A percentile compares a stretch with the other conserved stretches of the same genome.
These are phyloP conservation scores for Kryptopterus vitreolus DNA, from an alignment of 2,797 vertebrate genomes.

Conservation along the genomic window DNA sequence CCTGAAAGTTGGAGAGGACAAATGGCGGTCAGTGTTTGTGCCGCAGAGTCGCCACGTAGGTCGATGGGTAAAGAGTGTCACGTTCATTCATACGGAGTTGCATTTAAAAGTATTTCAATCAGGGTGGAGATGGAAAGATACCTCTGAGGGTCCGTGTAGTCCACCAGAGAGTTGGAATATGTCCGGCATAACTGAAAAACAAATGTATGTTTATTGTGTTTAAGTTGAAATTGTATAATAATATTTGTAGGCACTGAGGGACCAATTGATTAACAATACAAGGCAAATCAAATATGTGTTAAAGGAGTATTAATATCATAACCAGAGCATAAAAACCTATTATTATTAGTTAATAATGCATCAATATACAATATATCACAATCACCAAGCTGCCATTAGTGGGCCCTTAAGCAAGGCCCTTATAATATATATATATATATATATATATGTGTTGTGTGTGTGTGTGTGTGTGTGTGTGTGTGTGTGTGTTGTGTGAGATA, in stretches of 20 bases:
- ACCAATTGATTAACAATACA: too few species aligned
- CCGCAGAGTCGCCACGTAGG: not conserved
- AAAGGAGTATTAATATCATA: not conserved
- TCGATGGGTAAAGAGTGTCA: not conserved
- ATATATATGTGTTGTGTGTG: too few species aligned
- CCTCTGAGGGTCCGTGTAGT: conserved; percentile 84
- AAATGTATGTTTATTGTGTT: too few species aligned
- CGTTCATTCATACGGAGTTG: not conserved
- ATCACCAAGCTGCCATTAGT: too few species aligned
- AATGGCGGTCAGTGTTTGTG: not conserved
- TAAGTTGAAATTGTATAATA: too few species aligned
- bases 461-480: too few species aligned
- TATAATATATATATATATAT: too few species aligned
- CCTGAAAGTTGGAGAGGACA: conserved; percentile 60
- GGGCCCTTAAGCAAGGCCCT: too few species aligned
- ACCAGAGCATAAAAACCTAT: not conserved
- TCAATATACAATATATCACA: not conserved
- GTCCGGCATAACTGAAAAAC: conserved; percentile 75
- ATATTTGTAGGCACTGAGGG: too few species aligned
- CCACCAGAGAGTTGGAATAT: conserved; percentile 75
- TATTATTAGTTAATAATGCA: not conserved
- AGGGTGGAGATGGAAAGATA: conserved; percentile 63
- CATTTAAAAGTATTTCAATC: not conserved
- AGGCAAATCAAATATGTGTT: not conserved
- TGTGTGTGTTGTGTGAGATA: too few species aligned